phyloP scores from a whole-genome alignment of 2,797 vertebrate genomes.

The Parauchenoglanis punctatus region DNA sequence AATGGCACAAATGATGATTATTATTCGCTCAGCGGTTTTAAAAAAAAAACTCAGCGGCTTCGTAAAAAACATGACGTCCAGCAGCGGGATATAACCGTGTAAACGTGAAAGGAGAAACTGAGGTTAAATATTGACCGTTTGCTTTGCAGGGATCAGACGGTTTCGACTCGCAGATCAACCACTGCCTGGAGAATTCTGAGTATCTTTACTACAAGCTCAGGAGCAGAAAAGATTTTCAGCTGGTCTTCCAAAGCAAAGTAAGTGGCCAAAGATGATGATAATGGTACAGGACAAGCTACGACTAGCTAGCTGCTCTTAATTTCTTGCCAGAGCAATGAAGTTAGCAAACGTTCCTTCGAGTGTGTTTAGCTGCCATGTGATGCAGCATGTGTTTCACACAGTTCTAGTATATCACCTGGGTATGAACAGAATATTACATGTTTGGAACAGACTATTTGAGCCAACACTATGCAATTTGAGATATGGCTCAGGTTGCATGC shows the following conservation, averaged over 20 bases:
- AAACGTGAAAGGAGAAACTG: background rate
- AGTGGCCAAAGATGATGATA: conserved; percentile 20
- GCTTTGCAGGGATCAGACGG: conserved; percentile 68
- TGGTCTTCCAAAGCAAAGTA: conserved; percentile 74
- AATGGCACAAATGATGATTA: background rate
- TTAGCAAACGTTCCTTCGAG: background rate
- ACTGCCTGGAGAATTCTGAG: conserved; percentile 76
- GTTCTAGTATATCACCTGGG: background rate
- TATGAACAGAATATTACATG: background rate
- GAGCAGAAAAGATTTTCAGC: conserved; percentile 71
- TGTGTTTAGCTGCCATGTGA: background rate
- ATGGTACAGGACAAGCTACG: background rate
- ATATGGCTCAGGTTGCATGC: background rate
- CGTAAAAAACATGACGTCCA: too few relatives aligned
- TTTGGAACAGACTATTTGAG: background rate
- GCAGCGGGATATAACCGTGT: background rate
- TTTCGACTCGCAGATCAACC: conserved; percentile 76
- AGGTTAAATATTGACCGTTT: background rate
- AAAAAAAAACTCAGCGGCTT: background rate
- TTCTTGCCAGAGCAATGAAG: background rate
- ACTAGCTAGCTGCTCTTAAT: background rate
- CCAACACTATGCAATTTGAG: background rate
- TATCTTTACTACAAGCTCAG: conserved; percentile 75
- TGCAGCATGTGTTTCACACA: background rate
- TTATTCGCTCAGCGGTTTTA: background rate